Conservation (phyloP, 2,888 invertebrate genomes). For the Glyphotaelius pellucidus region DNA sequence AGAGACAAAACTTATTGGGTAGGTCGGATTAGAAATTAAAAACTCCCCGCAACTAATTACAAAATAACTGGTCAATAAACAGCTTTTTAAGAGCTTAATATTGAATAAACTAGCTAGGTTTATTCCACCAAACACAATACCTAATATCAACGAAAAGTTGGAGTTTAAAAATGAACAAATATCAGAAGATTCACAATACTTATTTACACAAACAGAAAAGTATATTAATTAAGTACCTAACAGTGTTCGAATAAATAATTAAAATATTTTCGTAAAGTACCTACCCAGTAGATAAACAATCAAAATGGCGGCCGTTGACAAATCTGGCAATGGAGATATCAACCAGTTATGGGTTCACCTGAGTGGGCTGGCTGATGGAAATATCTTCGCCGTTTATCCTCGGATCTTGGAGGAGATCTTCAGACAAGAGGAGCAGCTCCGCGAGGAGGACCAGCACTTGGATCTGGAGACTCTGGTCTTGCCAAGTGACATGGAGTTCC, state of each 20-base stretch:
- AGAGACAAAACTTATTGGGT: neutral
- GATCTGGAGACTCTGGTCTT: constrained; percentile 79
- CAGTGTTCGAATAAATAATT: neutral
- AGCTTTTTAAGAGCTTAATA: no score
- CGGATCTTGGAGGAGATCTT: constrained; percentile 81
- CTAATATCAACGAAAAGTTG: neutral
- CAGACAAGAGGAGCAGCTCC: constrained; percentile 73
- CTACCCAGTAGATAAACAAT: neutral
- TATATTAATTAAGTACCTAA: neutral
- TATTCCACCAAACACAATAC: neutral
- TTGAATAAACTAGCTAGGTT: neutral
- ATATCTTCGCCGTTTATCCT: constrained; percentile 83
- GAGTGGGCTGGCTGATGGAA: constrained; percentile 77
- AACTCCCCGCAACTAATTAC: neutral
- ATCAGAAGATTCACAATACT: neutral
- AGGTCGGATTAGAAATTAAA: neutral
- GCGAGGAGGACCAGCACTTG: constrained; percentile 71
- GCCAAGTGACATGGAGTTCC: constrained; percentile 84
- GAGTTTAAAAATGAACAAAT: neutral
- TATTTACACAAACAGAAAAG: no score
- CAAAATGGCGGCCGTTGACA: constrained; percentile 17
- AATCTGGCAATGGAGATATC: constrained; percentile 60
- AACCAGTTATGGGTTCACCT: constrained; percentile 77
- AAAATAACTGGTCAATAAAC: neutral
- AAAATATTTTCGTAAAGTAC: neutral